Conservation (phyloP, 2,888 invertebrate species). For the Drosophila setosimentum region DNA sequence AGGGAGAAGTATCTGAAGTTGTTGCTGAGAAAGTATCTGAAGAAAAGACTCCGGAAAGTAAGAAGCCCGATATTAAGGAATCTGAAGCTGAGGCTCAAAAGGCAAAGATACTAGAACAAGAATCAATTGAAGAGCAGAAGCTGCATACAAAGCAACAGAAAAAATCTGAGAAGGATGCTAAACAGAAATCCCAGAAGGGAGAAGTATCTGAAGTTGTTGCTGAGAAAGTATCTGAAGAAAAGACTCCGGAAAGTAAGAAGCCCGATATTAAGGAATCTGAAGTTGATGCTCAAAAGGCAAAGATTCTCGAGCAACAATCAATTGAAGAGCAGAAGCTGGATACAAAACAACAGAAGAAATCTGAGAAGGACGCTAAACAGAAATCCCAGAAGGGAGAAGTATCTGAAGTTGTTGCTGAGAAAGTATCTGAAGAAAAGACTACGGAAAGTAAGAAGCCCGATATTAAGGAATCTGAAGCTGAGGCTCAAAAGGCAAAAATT, state of each 20-base stretch:
- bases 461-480: no score
- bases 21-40: not conserved
- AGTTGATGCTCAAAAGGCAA: rapidly evolving
- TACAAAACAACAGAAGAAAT: not conserved
- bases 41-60: rapidly evolving
- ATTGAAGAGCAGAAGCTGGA: not conserved
- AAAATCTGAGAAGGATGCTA: not conserved
- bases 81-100: not conserved
- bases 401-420: not conserved
- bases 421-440: not conserved
- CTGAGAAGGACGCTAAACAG: rapidly evolving
- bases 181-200: rapidly evolving
- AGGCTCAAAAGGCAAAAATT: no score
- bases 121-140: not conserved
- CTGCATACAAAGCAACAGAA: rapidly evolving
- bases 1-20: not conserved
- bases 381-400: rapidly evolving
- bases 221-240: not conserved
- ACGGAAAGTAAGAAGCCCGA: no score
- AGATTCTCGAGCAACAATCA: rapidly evolving
- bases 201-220: not conserved
- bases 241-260: rapidly evolving
- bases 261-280: rapidly evolving
- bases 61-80: rapidly evolving
- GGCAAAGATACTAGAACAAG: not conserved